Conservation (phyloP, 2,797 vertebrate species). For the Lacerta agilis region DNA sequence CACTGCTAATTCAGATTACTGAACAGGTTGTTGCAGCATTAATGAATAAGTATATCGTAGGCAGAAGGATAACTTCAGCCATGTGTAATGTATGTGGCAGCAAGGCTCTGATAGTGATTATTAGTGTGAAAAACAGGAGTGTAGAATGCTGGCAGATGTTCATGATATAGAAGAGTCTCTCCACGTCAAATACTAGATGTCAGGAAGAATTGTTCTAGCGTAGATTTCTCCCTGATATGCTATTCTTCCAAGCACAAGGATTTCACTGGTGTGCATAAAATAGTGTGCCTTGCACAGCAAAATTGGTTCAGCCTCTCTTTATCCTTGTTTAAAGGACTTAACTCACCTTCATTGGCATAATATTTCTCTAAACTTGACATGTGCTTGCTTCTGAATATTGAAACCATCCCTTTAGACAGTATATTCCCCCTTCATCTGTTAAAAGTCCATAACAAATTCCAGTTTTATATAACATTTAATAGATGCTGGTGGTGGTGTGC, state of each 20-base stretch:
- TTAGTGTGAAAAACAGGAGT: background rate
- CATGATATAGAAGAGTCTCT: background rate
- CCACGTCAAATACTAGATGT: background rate
- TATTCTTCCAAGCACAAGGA: too few species aligned
- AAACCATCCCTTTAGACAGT: constrained; percentile 4
- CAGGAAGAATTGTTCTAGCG: background rate
- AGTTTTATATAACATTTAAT: constrained; percentile 49
- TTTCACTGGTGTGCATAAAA: too few species aligned
- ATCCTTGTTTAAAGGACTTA: constrained; percentile 4
- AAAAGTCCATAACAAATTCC: constrained; percentile 38
- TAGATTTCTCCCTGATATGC: too few species aligned
- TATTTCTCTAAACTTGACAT: background rate
- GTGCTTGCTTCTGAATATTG: constrained; percentile 21
- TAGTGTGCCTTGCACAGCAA: too few species aligned
- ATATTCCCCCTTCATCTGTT: background rate
- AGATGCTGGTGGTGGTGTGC: constrained; percentile 26
- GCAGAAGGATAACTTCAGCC: background rate
- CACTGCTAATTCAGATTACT: too few species aligned
- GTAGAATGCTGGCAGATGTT: background rate
- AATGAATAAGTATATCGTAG: background rate
- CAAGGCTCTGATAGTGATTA: background rate
- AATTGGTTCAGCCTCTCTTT: background rate
- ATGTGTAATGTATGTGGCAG: background rate
- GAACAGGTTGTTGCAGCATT: too few species aligned
- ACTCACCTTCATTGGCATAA: background rate